Evolutionary conservation across 2,113 vertebrate genomes (phyloP).

Genomic region (Leptosomus discolor): DNA sequence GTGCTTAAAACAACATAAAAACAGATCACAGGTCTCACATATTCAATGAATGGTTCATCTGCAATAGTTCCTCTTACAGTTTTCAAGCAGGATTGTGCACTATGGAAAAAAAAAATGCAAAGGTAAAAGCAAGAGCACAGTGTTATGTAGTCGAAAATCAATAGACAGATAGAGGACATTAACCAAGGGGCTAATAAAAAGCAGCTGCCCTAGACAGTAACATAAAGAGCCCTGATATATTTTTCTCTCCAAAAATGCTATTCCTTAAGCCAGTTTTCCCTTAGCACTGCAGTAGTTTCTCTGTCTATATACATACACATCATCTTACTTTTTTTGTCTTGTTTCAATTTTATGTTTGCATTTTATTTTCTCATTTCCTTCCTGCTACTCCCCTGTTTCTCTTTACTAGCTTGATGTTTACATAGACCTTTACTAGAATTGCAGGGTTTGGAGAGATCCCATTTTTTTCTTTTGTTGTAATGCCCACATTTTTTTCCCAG

Average conservation of each 20-base stretch:
- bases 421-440: slow-evolving; percentile 73
- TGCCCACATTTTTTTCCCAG: slow-evolving; percentile 53
- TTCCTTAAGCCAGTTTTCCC: slow-evolving; percentile 45
- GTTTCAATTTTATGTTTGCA: slow-evolving; percentile 78
- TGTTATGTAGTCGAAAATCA: slow-evolving; percentile 60
- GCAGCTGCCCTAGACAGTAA: slow-evolving; percentile 55
- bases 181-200: slow-evolving; percentile 74
- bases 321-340: slow-evolving; percentile 69
- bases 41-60: not conserved
- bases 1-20: slow-evolving; percentile 48
- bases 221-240: slow-evolving; percentile 62
- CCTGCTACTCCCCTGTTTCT: slow-evolving; percentile 72
- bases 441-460: slow-evolving; percentile 64
- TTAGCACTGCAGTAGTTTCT: slow-evolving; percentile 27
- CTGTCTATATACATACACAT: slow-evolving; percentile 12
- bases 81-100: slow-evolving; percentile 4
- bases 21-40: not conserved
- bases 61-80: not conserved
- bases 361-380: slow-evolving; percentile 81
- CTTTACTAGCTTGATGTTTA: slow-evolving; percentile 72
- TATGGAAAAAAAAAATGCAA: slow-evolving; percentile 11
- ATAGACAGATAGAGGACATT: slow-evolving; percentile 52
- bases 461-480: slow-evolving; percentile 67
- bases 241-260: slow-evolving; percentile 43
- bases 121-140: slow-evolving; percentile 37